Percentiles rank a stretch among this genome's conserved stretches.
Evolutionary conservation across 2,113 vertebrate genomes (phyloP).

Genomic region (Datnioides undecimradiatus): DNA sequence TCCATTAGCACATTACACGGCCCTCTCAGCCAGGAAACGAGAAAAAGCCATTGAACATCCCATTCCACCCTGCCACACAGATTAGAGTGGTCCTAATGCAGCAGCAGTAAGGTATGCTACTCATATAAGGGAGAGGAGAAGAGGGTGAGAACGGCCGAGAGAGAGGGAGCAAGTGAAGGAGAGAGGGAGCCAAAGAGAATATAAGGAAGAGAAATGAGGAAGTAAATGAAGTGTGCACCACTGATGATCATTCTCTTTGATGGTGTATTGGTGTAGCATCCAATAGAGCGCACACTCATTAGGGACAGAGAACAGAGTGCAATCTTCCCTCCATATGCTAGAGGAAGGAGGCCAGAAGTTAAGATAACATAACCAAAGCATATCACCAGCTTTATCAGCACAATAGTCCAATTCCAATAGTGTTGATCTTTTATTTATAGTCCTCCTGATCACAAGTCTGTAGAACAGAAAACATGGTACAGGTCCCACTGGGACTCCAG

Average conservation of each 20-base stretch:
- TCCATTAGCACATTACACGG: slow-evolving; percentile 82
- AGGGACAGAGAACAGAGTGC: slow-evolving; percentile 32
- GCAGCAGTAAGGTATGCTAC: slow-evolving; percentile 57
- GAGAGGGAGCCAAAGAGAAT: slow-evolving; percentile 53
- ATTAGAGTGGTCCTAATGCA: slow-evolving; percentile 73
- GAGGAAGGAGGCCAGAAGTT: slow-evolving; percentile 37
- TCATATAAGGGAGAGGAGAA: slow-evolving; percentile 31
- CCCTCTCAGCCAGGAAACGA: slow-evolving; percentile 66
- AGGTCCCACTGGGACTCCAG: slow-evolving; percentile 6
- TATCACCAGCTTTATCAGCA: slow-evolving; percentile 18
- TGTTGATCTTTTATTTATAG: slow-evolving; percentile 27
- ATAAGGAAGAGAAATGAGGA: slow-evolving; percentile 66
- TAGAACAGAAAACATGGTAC: not conserved
- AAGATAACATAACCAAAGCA: slow-evolving; percentile 34
- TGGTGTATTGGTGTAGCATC: slow-evolving; percentile 46
- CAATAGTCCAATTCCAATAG: not conserved
- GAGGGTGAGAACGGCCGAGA: slow-evolving; percentile 23
- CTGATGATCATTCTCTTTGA: slow-evolving; percentile 72
- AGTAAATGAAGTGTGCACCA: slow-evolving; percentile 68
- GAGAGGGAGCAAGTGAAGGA: slow-evolving; percentile 24
- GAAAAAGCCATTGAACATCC: slow-evolving; percentile 73
- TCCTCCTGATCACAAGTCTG: not conserved
- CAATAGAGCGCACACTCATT: slow-evolving; percentile 54
- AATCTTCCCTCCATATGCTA: slow-evolving; percentile 26
- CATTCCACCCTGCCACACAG: slow-evolving; percentile 66